Percentiles rank a stretch among this genome's conserved stretches.
These are phyloP conservation scores for Calliphora vomitoria DNA, from an alignment of 2,888 invertebrate species.

Conservation along the genomic window DNA sequence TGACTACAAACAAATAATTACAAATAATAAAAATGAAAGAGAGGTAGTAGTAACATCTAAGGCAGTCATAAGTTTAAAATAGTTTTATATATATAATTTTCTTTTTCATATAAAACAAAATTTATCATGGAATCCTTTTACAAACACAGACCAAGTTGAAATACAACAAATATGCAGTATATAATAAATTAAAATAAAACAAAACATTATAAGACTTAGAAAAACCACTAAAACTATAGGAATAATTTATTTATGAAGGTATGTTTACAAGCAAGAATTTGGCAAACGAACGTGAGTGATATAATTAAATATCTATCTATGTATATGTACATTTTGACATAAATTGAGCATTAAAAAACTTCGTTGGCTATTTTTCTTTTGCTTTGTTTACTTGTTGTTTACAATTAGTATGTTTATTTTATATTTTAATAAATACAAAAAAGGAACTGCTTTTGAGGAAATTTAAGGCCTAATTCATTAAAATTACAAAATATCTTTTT, in stretches of 20 bases:
- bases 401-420: not conserved
- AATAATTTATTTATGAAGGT: conserved; percentile 47
- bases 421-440: not conserved
- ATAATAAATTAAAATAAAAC: conserved; percentile 7
- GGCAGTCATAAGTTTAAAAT: conserved; percentile 70
- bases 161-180: conserved; percentile 13
- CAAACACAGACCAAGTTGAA: conserved; percentile 49
- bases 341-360: conserved; percentile 68
- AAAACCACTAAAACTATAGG: conserved; percentile 59
- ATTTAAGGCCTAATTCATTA: not conserved
- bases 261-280: conserved; percentile 55
- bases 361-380: conserved; percentile 51
- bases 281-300: conserved; percentile 53
- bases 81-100: conserved; percentile 7
- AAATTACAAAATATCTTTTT: too few species aligned
- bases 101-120: conserved; percentile 33
- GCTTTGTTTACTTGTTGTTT: conserved; percentile 3
- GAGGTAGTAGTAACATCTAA: conserved; percentile 73
- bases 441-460: conserved; percentile 10
- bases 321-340: conserved; percentile 47
- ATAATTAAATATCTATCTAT: conserved; percentile 27
- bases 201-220: conserved; percentile 20
- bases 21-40: conserved; percentile 62
- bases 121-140: conserved; percentile 50
- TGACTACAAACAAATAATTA: conserved; percentile 44